Percentiles rank a stretch among this genome's conserved stretches.
Conservation (phyloP, 2,113 vertebrate genomes). For the Mustelus asterias region DNA sequence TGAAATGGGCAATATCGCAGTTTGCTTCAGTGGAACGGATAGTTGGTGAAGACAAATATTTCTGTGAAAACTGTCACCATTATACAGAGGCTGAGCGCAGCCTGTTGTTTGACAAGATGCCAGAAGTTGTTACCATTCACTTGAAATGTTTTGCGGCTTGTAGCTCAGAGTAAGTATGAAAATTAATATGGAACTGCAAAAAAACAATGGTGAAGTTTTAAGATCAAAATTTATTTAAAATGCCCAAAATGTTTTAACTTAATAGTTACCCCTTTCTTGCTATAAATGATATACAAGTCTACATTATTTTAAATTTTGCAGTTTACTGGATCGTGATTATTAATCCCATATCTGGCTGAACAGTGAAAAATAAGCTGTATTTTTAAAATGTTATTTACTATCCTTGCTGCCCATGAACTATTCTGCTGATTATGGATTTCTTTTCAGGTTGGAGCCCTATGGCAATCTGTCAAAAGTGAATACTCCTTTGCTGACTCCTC, state of each 20-base stretch:
- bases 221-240: neutral
- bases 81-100: slow-evolving; percentile 95
- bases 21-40: slow-evolving; percentile 97
- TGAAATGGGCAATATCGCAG: slow-evolving; percentile 92
- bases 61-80: slow-evolving; percentile 93
- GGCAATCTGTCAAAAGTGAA: slow-evolving; percentile 93
- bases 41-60: slow-evolving; percentile 95
- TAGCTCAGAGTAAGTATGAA: slow-evolving; percentile 72
- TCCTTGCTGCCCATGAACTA: neutral
- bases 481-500: slow-evolving; percentile 83
- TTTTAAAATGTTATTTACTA: neutral
- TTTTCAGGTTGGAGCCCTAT: slow-evolving; percentile 76
- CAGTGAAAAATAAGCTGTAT: neutral
- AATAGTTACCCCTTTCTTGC: neutral
- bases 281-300: neutral
- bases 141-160: slow-evolving; percentile 96
- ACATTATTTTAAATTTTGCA: neutral
- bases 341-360: neutral
- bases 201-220: neutral
- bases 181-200: neutral
- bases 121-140: slow-evolving; percentile 92
- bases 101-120: slow-evolving; percentile 93
- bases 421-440: neutral
- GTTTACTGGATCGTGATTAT: neutral
- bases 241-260: neutral